Base-by-base conservation (phyloP, 2,888 invertebrate genomes). In the Ametastegia equiseti region DNA sequence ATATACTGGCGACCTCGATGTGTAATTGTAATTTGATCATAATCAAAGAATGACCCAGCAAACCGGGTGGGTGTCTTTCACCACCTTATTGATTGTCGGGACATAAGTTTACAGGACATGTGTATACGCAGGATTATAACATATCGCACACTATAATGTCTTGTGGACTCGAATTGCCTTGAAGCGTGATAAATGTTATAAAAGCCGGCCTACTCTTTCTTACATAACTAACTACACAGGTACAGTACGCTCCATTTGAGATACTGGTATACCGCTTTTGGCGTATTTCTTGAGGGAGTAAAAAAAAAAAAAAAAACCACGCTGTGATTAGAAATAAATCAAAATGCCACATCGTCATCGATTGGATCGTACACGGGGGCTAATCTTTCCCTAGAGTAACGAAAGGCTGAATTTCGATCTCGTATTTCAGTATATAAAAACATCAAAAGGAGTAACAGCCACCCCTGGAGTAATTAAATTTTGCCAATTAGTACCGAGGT, bases 1-100 rank as follows among this genome's bases (percentile, higher is more conserved):
- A 67, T 67, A 67, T 67, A n/a, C n/a, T 5, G 9, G 1, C n/a
- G 45, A 27, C 42, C 71, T 71, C 45, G 27, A 71, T 71, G 47
- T 47, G 19, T 45, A 27, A 47, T 47, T 47, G 71, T 47, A 71
- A 47, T 71, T 71, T 15, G 45, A 71, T 71, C 71, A n/a, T 45
- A 47, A 71, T 71, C 71, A 27, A 45, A n/a, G 45, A 71, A 71
- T 47, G 45, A 71, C 47, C 47, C 30, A 47, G 45, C 47, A 45
- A 71, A 71, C 82, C 81, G 82, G 81, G 84, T 83, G 81, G 82
- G 82, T 83, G 81, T 84, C 84, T 84, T 83, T 83, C 83, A 83
- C 81, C 45, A 73, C 54, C 47, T 75, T 78, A 78, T 80, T 67
- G 33, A 39, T 67, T 39, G 65, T 67, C 65, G 39, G 36, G 27